Conservation (phyloP, 2,888 invertebrate genomes). For the Apamea crenata region DNA sequence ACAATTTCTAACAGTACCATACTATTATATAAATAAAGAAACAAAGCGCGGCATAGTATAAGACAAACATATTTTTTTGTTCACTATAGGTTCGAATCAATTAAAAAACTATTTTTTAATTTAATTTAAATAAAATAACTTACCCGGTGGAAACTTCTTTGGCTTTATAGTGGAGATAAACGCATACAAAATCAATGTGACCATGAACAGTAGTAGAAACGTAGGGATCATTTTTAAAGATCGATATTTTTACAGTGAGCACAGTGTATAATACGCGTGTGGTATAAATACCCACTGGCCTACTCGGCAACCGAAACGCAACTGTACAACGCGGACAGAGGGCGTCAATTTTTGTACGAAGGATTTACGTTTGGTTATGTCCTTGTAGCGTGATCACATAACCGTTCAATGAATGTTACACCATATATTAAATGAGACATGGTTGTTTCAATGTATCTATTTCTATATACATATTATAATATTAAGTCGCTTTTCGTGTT, state of each 20-base stretch:
- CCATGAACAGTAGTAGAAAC: constrained; percentile 59
- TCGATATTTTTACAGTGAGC: constrained; percentile 58
- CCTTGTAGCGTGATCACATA: constrained; percentile 48
- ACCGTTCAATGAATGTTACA: constrained; percentile 23
- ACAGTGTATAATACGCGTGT: constrained; percentile 49
- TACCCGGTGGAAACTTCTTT: constrained; percentile 89
- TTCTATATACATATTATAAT: neutral
- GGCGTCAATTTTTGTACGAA: constrained; percentile 58
- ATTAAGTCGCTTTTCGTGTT: neutral
- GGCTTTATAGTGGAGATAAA: constrained; percentile 79
- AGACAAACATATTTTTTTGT: neutral
- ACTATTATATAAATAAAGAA: constrained; percentile 21
- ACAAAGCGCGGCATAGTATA: neutral
- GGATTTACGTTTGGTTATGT: constrained; percentile 42
- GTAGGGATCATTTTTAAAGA: constrained; percentile 64
- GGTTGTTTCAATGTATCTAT: neutral
- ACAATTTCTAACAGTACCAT: neutral
- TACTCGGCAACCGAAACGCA: constrained; percentile 66
- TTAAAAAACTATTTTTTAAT: neutral
- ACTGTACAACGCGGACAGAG: constrained; percentile 64
- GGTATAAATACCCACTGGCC: constrained; percentile 67
- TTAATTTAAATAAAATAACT: constrained; percentile 45
- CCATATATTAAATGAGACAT: neutral
- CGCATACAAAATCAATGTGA: constrained; percentile 62
- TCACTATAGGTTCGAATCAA: neutral